Conservation (phyloP, 2,113 vertebrate species). For the Paedocypris sp. region DNA sequence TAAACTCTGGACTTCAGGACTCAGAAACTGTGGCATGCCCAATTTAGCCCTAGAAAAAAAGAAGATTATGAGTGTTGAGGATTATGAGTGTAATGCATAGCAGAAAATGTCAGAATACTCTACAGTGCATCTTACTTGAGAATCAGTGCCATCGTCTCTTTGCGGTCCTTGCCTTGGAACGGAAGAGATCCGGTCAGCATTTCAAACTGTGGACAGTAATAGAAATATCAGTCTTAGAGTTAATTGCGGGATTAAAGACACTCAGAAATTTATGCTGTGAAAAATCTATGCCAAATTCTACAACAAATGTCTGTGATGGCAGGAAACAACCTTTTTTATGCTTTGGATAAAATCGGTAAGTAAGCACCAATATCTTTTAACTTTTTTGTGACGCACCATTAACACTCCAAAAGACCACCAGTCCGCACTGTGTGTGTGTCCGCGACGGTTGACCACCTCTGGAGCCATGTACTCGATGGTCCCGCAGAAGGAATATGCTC, state of each 20-base stretch:
- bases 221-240: constrained; percentile 26
- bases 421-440: constrained; percentile 89
- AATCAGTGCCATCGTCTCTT: constrained; percentile 96
- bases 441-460: constrained; percentile 89
- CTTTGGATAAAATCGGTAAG: too few species aligned
- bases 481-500: constrained; percentile 91
- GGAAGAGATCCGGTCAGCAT: constrained; percentile 94
- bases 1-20: constrained; percentile 69
- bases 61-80: neutral
- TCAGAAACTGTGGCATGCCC: constrained; percentile 73
- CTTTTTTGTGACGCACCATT: constrained; percentile 83
- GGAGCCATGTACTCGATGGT: constrained; percentile 97
- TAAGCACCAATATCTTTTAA: too few species aligned
- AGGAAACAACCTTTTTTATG: too few species aligned
- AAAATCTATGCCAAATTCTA: too few species aligned
- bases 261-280: too few species aligned
- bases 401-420: constrained; percentile 97
- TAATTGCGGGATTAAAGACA: too few species aligned
- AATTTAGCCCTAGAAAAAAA: constrained; percentile 60
- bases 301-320: too few species aligned
- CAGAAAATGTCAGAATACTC: neutral
- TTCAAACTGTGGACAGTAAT: constrained; percentile 73
- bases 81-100: neutral
- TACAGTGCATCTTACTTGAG: constrained; percentile 78
- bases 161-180: constrained; percentile 95